Evolutionary conservation across 2,888 invertebrate genomes (phyloP).

Genomic region (Bugulina stolonifera): DNA sequence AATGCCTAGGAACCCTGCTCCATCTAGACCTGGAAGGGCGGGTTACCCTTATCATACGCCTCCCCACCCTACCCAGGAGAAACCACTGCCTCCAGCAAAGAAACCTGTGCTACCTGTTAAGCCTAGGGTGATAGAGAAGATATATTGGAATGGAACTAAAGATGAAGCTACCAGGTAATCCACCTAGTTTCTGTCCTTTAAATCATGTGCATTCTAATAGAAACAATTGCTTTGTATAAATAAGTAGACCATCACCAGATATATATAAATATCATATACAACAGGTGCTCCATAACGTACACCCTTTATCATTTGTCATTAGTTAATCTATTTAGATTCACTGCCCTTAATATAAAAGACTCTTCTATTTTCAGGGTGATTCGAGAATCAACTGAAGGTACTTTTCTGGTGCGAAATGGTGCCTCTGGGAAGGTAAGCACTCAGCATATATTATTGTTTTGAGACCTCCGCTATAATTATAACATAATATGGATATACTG

Average conservation of each 20-base stretch:
- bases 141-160: slow-evolving; percentile 10
- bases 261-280: too few species aligned
- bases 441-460: too few species aligned
- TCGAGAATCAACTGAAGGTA: neutral
- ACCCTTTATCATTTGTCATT: too few species aligned
- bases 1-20: neutral
- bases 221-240: too few species aligned
- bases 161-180: slow-evolving; percentile 16
- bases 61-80: neutral
- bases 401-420: neutral
- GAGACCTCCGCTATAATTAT: too few species aligned
- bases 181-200: too few species aligned
- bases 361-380: neutral
- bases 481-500: too few species aligned
- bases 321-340: too few species aligned
- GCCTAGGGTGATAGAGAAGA: slow-evolving; percentile 4
- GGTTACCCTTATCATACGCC: neutral
- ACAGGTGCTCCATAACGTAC: too few species aligned
- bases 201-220: too few species aligned
- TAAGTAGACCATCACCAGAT: too few species aligned
- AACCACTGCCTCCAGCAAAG: neutral
- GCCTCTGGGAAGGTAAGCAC: too few species aligned
- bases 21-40: neutral
- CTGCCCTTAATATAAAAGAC: neutral
- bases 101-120: slow-evolving; percentile 12